A percentile compares a stretch with the other conserved stretches of the same genome.
These are phyloP conservation scores for Maconellicoccus hirsutus DNA, from an alignment of 1,140 invertebrate genomes.

Conservation along the genomic window DNA sequence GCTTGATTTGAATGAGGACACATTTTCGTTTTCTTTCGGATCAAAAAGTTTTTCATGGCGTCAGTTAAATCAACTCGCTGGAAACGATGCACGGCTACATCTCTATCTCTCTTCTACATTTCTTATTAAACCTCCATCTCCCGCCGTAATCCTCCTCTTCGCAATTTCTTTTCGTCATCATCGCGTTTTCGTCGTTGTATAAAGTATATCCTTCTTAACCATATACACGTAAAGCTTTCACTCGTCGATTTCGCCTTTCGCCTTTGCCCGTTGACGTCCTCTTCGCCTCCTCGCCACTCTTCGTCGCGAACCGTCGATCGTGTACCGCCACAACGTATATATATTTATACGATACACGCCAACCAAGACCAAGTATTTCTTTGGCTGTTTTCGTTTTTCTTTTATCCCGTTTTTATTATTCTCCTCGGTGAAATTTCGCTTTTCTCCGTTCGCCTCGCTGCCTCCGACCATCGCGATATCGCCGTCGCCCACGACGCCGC, in stretches of 20 bases:
- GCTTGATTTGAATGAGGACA: slow-evolving; percentile 21
- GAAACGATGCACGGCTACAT: background rate
- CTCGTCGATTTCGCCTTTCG: no score
- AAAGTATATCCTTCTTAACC: no score
- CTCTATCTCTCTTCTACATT: background rate
- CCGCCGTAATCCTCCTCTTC: background rate
- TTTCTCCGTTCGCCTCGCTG: no score
- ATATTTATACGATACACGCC: no score
- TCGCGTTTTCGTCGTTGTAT: background rate
- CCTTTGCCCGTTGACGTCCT: no score
- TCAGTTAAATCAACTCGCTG: slow-evolving; percentile 18
- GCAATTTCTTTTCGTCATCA: background rate
- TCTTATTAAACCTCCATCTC: slow-evolving; percentile 5
- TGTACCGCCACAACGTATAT: no score
- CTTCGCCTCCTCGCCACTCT: no score
- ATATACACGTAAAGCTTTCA: no score
- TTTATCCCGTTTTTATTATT: slow-evolving; percentile 19
- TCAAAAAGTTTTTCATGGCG: slow-evolving; percentile 18
- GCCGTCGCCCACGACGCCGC: no score
- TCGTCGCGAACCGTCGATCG: no score
- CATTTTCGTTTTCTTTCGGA: slow-evolving; percentile 18
- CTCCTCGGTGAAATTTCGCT: slow-evolving; percentile 16
- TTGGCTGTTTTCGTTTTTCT: background rate
- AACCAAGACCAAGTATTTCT: no score
- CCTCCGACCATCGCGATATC: no score